Base-by-base conservation (phyloP, 1,140 invertebrate genomes). In the Brachionus paranguensis region DNA sequence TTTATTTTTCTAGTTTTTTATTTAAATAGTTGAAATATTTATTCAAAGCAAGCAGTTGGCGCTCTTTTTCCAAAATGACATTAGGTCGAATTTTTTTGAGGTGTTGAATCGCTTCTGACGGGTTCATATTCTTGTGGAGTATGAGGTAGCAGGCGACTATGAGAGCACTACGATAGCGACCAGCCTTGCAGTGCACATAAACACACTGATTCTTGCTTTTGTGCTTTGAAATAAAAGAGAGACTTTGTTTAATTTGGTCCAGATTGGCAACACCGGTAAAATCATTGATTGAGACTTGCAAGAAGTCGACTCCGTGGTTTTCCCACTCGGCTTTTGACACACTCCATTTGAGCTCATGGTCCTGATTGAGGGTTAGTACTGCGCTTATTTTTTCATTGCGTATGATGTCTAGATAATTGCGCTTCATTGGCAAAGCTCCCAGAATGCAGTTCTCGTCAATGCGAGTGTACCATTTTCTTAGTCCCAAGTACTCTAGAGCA, bases 121-220 rank as follows among this genome's bases (percentile, higher is more conserved):
- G 81, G 10, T 10, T 83, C 64, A 83, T 72, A 3, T 60, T 60
- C 24, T 72, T 50, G 14, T 50, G 11, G 24, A 37, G 14, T 4
- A 83, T 83, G 2, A 84, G 27, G 14, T 84, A 84, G 20, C 83
- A 84, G 14, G 70, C 68, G 7, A 53, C 83, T 43, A 84, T 64
- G 14, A 29, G 14, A 45, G 83, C 83, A 43, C 68, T 74, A 6
- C 83, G 27, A 29, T 84, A 72, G 8, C 68, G 20, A 20, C 83
- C 83, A 24, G 83, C 83, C 27, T 84, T 84, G 60, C 83, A 84
- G 74, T 84, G 83, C n/a, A 84, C 60, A 45, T 84, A 84, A 4
- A 72, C 83, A 45, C 64, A 55, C 2, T 68, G 10, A 20, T 55
- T 84, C 27, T 29, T 50, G 10, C 11, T 53, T 41, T 45, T 74